A percentile compares a stretch with the other conserved stretches of the same genome.
These are phyloP conservation scores for Matsumyia berberina DNA, from an alignment of 2,888 invertebrate species.

Conservation along the genomic window DNA sequence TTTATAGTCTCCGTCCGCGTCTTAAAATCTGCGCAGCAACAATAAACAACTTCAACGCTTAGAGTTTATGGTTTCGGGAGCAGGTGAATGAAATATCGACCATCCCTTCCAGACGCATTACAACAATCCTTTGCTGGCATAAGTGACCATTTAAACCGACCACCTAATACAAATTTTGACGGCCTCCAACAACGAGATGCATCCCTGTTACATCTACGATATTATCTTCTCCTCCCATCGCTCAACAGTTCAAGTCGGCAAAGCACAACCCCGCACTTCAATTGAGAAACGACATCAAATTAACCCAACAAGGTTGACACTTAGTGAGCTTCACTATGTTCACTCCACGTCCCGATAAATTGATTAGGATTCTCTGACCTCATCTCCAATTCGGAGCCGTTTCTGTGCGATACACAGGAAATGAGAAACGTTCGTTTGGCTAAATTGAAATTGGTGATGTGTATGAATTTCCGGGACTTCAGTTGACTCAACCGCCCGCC, in stretches of 20 bases:
- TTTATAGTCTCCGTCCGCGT: no score
- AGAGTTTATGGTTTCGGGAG: no score
- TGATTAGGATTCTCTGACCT: background rate
- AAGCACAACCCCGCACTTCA: conserved; percentile 10
- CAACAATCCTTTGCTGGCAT: no score
- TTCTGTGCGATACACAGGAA: conserved; percentile 30
- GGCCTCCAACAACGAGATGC: no score
- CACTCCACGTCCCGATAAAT: conserved; percentile 20
- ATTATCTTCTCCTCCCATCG: background rate
- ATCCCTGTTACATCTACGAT: no score
- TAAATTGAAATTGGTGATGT: conserved; percentile 48
- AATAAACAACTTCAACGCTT: no score
- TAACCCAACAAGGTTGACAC: conserved; percentile 1
- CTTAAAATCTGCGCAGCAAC: no score
- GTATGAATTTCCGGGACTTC: conserved; percentile 33
- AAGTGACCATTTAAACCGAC: no score
- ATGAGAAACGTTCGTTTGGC: conserved; percentile 35
- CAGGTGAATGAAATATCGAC: no score
- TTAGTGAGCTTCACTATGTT: background rate
- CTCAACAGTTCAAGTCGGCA: background rate
- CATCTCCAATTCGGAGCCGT: background rate
- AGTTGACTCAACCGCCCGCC: background rate
- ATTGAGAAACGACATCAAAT: background rate
- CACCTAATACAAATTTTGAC: no score
- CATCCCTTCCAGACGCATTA: no score